Evolutionary conservation across 2,113 vertebrate species (phyloP).

Genomic region (Hipposideros armiger): DNA sequence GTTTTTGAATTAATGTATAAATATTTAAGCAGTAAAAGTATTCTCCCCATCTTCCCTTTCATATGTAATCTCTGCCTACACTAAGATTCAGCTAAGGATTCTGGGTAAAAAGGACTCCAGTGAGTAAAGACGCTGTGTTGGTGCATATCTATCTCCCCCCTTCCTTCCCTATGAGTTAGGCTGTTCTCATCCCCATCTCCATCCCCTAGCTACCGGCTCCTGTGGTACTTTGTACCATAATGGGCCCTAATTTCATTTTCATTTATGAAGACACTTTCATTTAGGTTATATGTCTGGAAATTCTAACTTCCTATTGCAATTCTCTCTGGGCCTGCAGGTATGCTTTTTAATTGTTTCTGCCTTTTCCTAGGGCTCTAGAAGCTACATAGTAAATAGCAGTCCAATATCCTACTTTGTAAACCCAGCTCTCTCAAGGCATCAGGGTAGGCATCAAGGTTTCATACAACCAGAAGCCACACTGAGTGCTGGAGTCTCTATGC

Average conservation of each 20-base stretch:
- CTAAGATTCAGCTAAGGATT: neutral
- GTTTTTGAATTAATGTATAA: neutral
- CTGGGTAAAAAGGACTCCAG: neutral
- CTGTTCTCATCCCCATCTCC: neutral
- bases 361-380: neutral
- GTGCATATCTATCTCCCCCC: rapidly evolving
- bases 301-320: neutral
- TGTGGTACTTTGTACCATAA: neutral
- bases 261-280: neutral
- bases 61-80: neutral
- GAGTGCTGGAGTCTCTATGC: neutral
- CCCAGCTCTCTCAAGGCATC: neutral
- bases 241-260: neutral
- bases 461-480: neutral
- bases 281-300: neutral
- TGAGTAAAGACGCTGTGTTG: neutral
- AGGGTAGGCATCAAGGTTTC: neutral
- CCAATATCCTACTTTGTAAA: neutral
- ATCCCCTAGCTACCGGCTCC: neutral
- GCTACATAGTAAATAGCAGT: neutral
- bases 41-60: neutral
- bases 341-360: neutral
- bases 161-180: neutral
- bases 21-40: neutral
- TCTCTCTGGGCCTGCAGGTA: neutral